Evolutionary conservation across 2,113 vertebrate genomes (phyloP).

Genomic region (Urocynchramus pylzowi): DNA sequence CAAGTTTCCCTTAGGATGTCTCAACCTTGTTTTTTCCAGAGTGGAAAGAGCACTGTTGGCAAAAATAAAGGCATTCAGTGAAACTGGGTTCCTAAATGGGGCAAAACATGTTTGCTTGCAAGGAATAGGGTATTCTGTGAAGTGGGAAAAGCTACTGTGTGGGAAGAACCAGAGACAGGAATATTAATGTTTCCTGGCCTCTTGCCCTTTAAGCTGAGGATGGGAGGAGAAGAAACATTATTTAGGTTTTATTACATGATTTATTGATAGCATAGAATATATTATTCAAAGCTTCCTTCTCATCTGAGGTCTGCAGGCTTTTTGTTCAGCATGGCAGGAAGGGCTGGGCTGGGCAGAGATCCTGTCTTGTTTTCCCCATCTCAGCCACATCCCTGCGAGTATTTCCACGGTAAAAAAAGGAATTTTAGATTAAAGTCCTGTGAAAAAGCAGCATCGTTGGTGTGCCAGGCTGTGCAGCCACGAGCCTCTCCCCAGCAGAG

Average conservation of each 20-base stretch:
- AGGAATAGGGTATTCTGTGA: background rate
- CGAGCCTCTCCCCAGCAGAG: constrained; percentile 31
- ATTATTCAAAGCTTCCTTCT: constrained; percentile 19
- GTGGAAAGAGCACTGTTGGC: background rate
- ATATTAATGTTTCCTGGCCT: background rate
- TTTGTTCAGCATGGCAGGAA: background rate
- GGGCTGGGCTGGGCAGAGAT: background rate
- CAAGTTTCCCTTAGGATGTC: background rate
- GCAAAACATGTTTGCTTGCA: background rate
- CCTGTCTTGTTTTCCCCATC: background rate
- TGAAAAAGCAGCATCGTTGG: rapidly evolving
- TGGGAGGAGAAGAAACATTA: background rate
- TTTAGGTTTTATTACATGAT: background rate
- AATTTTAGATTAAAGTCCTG: background rate
- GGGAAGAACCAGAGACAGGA: background rate
- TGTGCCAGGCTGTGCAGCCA: background rate
- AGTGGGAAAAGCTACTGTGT: background rate
- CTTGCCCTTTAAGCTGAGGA: background rate
- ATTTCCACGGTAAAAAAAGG: background rate
- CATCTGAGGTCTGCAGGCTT: background rate
- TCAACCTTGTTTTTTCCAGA: background rate
- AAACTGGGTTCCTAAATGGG: background rate
- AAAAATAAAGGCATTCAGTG: background rate
- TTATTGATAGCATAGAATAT: background rate
- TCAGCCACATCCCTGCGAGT: background rate